Percentiles rank a stretch among this genome's conserved stretches.
phyloP scores from a whole-genome alignment of 2,888 invertebrate species.

The Pemphredon lugubris region DNA sequence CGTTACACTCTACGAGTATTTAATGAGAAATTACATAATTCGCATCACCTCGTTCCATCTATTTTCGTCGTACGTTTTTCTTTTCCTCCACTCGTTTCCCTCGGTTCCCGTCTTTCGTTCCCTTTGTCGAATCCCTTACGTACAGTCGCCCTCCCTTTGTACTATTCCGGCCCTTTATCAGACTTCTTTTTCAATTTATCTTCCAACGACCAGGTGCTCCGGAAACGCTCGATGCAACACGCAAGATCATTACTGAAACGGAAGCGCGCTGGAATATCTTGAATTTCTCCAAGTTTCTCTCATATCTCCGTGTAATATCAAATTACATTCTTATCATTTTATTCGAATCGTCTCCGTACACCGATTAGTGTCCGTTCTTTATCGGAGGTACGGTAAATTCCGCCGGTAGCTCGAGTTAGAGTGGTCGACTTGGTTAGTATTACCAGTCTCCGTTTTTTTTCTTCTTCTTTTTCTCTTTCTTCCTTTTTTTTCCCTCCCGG shows the following conservation, averaged over 20 bases:
- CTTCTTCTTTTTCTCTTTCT: conserved; percentile 17
- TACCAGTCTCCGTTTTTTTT: conserved; percentile 31
- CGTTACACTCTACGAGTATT: too few relatives aligned
- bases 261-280: too few relatives aligned
- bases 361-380: conserved; percentile 35
- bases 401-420: conserved; percentile 25
- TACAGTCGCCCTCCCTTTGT: neutral
- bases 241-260: conserved; percentile 4
- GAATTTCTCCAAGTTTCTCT: too few relatives aligned
- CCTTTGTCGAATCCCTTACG: too few relatives aligned
- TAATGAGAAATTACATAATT: too few relatives aligned
- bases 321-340: conserved; percentile 38
- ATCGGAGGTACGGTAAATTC: conserved; percentile 25
- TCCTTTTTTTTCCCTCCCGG: conserved; percentile 22
- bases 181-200: neutral
- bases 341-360: conserved; percentile 20
- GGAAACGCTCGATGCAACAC: conserved; percentile 7
- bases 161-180: neutral
- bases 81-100: too few relatives aligned
- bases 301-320: too few relatives aligned
- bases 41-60: too few relatives aligned
- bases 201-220: conserved; percentile 13
- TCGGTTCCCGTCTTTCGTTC: too few relatives aligned
- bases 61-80: too few relatives aligned
- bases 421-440: conserved; percentile 34